These are phyloP conservation scores for Ramphastos sulfuratus DNA, from an alignment of 2,113 vertebrate genomes.

Conservation along the genomic window DNA sequence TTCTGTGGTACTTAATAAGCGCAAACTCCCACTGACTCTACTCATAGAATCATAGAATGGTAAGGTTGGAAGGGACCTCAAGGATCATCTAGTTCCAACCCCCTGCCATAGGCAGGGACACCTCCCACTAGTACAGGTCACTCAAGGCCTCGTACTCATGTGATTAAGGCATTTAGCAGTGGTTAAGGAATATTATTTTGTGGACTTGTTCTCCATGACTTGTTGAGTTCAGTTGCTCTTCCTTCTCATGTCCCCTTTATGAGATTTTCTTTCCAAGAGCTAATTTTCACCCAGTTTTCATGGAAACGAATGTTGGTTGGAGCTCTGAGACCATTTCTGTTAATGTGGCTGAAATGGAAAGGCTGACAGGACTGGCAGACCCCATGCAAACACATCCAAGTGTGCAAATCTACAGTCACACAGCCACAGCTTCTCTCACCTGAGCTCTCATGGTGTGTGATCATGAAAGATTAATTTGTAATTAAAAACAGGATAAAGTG, in stretches of 20 bases:
- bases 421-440: not conserved
- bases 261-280: not conserved
- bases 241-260: not conserved
- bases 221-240: not conserved
- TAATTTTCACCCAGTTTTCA: not conserved
- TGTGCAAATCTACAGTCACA: not conserved
- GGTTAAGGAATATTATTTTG: not conserved
- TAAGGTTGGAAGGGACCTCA: too few species aligned
- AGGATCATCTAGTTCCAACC: too few species aligned
- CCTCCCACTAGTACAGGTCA: too few species aligned
- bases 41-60: too few species aligned
- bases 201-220: not conserved
- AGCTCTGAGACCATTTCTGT: not conserved
- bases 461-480: not conserved
- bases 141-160: too few species aligned
- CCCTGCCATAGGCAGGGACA: too few species aligned
- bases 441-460: rapidly evolving
- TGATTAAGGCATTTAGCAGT: not conserved
- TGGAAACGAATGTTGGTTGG: not conserved
- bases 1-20: not conserved
- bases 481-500: not conserved
- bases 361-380: not conserved
- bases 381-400: not conserved
- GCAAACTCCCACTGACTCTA: not conserved
- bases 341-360: not conserved